phyloP scores from a whole-genome alignment of 1,140 invertebrate genomes.

The Macrobrachium nipponense region DNA sequence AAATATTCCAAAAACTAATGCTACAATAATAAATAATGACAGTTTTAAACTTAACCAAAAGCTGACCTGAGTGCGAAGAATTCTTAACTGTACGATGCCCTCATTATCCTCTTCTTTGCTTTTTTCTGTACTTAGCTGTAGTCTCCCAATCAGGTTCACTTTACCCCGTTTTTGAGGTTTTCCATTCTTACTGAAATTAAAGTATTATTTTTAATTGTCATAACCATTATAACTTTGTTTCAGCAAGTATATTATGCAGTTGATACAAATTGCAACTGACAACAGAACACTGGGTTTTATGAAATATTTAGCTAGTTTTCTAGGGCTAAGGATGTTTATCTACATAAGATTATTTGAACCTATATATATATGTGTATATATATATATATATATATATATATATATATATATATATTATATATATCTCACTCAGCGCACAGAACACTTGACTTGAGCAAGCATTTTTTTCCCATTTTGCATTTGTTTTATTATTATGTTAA shows the following conservation, averaged over 20 bases:
- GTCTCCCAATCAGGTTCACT: slow-evolving; percentile 92
- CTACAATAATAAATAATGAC: not conserved
- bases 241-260: not conserved
- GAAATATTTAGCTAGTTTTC: too few species aligned
- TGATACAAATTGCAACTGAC: not conserved
- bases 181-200: slow-evolving; percentile 81
- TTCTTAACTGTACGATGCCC: slow-evolving; percentile 94
- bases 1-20: not conserved
- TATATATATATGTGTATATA: too few species aligned
- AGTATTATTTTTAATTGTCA: slow-evolving; percentile 66
- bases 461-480: too few species aligned
- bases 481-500: too few species aligned
- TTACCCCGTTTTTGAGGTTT: slow-evolving; percentile 94
- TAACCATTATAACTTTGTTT: not conserved
- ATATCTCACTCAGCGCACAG: too few species aligned
- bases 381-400: too few species aligned
- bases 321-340: too few species aligned
- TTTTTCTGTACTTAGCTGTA: slow-evolving; percentile 94
- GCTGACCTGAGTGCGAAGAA: slow-evolving; percentile 81
- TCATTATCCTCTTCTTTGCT: slow-evolving; percentile 97
- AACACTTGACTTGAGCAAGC: too few species aligned
- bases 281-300: too few species aligned
- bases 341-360: too few species aligned
- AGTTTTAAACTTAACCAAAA: slow-evolving; percentile 66
- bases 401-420: too few species aligned